Percentiles rank a stretch among this genome's conserved stretches.
Conservation (phyloP, 2,888 invertebrate genomes). For the Hyles lineata region DNA sequence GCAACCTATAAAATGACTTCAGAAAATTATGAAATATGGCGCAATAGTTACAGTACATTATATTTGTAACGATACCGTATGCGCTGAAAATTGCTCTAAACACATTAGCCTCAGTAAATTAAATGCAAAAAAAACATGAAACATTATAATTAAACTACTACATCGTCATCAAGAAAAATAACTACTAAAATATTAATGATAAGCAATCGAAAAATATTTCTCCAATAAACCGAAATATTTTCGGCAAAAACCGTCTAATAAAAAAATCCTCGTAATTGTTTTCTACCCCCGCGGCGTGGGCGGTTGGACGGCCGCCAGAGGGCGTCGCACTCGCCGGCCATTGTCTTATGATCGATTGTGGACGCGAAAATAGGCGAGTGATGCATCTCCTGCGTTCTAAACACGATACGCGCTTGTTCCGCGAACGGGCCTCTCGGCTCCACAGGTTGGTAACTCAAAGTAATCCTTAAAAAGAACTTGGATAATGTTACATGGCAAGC, state of each 20-base stretch:
- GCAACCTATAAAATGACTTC: background rate
- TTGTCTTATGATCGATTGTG: slow-evolving; percentile 48
- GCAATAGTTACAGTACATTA: background rate
- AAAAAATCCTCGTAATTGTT: slow-evolving; percentile 23
- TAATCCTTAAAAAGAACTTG: no score
- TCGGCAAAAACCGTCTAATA: background rate
- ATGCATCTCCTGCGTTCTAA: slow-evolving; percentile 23
- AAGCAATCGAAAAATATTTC: background rate
- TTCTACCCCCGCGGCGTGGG: slow-evolving; percentile 52
- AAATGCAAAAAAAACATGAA: background rate
- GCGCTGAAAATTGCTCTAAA: background rate
- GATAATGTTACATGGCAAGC: no score
- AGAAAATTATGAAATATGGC: background rate
- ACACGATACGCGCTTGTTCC: background rate
- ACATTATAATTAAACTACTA: no score
- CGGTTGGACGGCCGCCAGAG: slow-evolving; percentile 53
- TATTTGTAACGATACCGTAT: background rate
- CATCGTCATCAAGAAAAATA: no score
- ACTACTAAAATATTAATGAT: no score
- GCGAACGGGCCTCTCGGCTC: background rate
- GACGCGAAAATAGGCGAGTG: slow-evolving; percentile 26
- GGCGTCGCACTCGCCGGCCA: slow-evolving; percentile 55
- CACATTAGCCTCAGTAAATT: background rate
- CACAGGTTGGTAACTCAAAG: background rate
- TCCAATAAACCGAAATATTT: background rate